Base-by-base conservation (phyloP, 1,140 invertebrate species). In the Drosophila willistoni region DNA sequence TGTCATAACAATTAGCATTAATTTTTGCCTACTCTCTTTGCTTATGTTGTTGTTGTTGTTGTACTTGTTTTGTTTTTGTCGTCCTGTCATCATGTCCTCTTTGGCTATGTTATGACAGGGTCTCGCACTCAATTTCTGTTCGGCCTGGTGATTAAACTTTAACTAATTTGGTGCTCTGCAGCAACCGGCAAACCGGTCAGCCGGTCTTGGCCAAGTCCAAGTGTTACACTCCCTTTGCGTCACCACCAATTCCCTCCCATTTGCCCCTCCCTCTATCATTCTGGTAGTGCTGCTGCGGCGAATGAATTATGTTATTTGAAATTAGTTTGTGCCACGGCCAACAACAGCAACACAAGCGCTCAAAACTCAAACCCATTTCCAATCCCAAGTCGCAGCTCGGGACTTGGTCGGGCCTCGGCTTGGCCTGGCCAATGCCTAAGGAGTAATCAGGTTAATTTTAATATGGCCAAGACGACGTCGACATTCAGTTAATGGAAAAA, bases 301-400 rank as follows among this genome's bases (percentile, higher is more conserved):
- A 90, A 90, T 90, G 87, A 90, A 90, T 90, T 90, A 90, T 90
- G 87, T 90, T 90, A 90, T 90, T 90, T 90, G 87, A 90, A 90
- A 90, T 90, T 90, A 90, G 87, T 90, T 90, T 90, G 89, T 87
- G 84, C 71, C 84, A 70, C 63, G 84, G 44, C 44, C 79, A 44
- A 34, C 54, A 63, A 33, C 51, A 63, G 25, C 51, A 47, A 73
- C 56, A 75, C 9, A 54, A 41, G 55, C 60, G 60, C 19, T 17
- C 29, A 73, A 36, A 44, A 47, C 55, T 34, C 59, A 71, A 64
- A 39, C 77, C 47, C 65, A 69, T 64, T 77, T 60, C 69, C 75
- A 78, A 47, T 36, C 66, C 59, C 68, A 75, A 36, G 34, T 36
- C 34, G 51, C 68, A 22, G 19, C 17, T 51, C 44, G 19, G 44